Evolutionary conservation across 1,140 invertebrate species (phyloP), one percentile per base, ranked within the genome.

Genomic region (Bemisia tabaci): DNA sequence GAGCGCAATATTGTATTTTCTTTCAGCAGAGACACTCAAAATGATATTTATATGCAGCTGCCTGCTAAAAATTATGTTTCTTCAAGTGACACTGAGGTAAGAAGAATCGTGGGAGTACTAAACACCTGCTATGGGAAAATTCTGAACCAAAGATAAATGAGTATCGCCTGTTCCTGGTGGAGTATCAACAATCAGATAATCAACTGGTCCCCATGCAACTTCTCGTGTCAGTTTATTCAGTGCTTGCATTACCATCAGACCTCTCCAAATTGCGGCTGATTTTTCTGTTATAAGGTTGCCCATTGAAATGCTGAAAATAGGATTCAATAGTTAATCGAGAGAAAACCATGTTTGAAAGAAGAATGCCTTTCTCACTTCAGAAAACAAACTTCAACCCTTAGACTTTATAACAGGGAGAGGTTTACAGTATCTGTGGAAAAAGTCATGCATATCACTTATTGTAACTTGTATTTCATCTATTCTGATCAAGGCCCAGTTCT

Each of bases 201-300:
- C 91, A 48, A 92, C 78, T 0, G 85, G 81, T 2, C 82, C 84
- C 92, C 92, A 95, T 59, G 84, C 79, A 26, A 94, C 91, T 71
- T 93, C 86, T 67, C 87, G 80, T 1, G 94, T 79, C 22, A 98
- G 76, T 72, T 88, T 86, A 65, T 95, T 87, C 60, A 97, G 76
- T 1, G 94, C 94, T 70, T 88, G 90, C 94, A 97, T 97, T 17
- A 97, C 94, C 86, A 96, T 92, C 2, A 94, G 81, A 0, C 93
- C 93, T 70, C 93, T 80, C 93, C 92, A 95, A 25, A 95, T 86
- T 11, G 94, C 84, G 0, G 93, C 86, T 59, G 85, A 82, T 70
- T 86, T 85, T 70, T 90, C 82, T 9, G 87, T 84, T 0, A 93
- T 86, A 12, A 96, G 77, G 75, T 94, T 88, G 62, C 92, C 93